phyloP scores from a whole-genome alignment of 2,797 vertebrate genomes.

The Melanotaenia pygmaea region DNA sequence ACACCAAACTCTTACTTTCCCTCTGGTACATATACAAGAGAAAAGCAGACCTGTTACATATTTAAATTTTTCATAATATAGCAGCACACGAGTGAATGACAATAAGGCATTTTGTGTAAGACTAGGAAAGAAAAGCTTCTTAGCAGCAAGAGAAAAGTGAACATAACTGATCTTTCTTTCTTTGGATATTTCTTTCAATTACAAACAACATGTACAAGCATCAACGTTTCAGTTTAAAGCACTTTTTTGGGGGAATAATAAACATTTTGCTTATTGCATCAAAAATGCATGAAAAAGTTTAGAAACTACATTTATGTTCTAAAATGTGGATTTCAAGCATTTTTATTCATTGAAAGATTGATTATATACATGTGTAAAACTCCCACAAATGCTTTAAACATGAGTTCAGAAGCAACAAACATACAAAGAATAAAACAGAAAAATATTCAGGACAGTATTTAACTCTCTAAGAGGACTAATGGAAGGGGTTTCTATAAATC shows the following conservation, averaged over 20 bases:
- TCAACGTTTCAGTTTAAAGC: slow-evolving; percentile 70
- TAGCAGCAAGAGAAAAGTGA: slow-evolving; percentile 89
- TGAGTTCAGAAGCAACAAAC: slow-evolving; percentile 58
- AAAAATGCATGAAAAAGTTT: slow-evolving; percentile 58
- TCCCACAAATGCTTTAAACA: slow-evolving; percentile 33
- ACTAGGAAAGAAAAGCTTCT: slow-evolving; percentile 91
- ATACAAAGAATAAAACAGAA: slow-evolving; percentile 48
- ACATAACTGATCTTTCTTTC: slow-evolving; percentile 72
- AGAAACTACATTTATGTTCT: slow-evolving; percentile 52
- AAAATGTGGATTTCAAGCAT: slow-evolving; percentile 54
- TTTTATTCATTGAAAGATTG: slow-evolving; percentile 36
- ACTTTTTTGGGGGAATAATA: slow-evolving; percentile 40
- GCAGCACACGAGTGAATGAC: slow-evolving; percentile 98
- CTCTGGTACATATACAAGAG: slow-evolving; percentile 83
- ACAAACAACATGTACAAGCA: slow-evolving; percentile 84
- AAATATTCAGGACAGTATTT: slow-evolving; percentile 66
- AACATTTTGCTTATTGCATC: slow-evolving; percentile 63
- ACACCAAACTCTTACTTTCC: slow-evolving; percentile 84
- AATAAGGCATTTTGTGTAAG: slow-evolving; percentile 93
- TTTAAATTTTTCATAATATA: slow-evolving; percentile 94
- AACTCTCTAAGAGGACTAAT: slow-evolving; percentile 69
- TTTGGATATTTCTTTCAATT: slow-evolving; percentile 74
- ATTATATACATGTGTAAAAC: slow-evolving; percentile 41
- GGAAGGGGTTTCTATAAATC: slow-evolving; percentile 67
- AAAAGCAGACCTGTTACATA: slow-evolving; percentile 90